Base-by-base conservation (phyloP, 2,113 vertebrate species). In the Ceyx margarethae region DNA sequence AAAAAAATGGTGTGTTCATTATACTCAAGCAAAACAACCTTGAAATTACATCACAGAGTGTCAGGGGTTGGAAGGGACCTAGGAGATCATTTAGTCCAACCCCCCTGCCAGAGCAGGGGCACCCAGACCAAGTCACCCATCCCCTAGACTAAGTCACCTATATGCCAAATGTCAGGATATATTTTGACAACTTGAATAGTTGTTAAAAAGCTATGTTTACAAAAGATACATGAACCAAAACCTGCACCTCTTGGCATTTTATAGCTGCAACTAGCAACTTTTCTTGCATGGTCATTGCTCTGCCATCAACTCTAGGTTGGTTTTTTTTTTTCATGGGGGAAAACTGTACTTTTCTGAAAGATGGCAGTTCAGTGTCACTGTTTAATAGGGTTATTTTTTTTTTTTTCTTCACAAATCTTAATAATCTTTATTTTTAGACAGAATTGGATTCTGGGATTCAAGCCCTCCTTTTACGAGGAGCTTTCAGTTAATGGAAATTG, bases 1-100 rank as follows among this genome's bases (percentile, higher is more conserved):
- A 26, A 51, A 14, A 18, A 31, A 18, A 1, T 1, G 5, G 4
- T 46, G 28, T 2, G 0, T 60, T 57, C 9, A 74, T 23, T 15
- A 25, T 2, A 3, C 10, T 35, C 23, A 9, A 46, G 51, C 37
- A 83, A 79, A 87, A 37, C 20, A 69, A 9, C 19, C 68, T 87
- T 66, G 72, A 73, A 68, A 50, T 53, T 26, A 16, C 8, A 72
- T 37, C 37, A 10, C 10, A 37, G 37, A 37, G 10, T 37, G 37
- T 37, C 37, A 37, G 37, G 37, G 37, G 10, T 37, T 37, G 37
- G 37, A 37, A 37, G 37, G 37, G 37, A 37, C 10, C 37, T 37
- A 37, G 37, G 11, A 37, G 37, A 37, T 37, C 37, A 37, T 37
- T 11, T 37, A 10, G 37, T 37, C 37, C 37, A 37, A 37, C 37